These are phyloP conservation scores for Ryuthela nishihirai DNA, from an alignment of 2,888 invertebrate genomes.

Conservation along the genomic window DNA sequence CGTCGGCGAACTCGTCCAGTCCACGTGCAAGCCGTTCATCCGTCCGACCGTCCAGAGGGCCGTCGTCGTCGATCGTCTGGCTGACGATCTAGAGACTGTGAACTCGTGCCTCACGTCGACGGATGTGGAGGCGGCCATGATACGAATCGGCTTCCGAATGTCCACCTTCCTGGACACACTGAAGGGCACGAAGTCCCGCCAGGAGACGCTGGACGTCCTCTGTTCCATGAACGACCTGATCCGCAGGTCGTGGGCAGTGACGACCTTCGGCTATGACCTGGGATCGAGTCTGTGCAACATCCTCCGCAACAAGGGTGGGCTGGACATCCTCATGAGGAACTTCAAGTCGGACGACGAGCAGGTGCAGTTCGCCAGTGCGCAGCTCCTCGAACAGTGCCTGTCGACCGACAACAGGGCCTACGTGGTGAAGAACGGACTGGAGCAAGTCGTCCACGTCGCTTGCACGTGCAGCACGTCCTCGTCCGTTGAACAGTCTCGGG, in stretches of 20 bases:
- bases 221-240: constrained; percentile 62
- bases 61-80: neutral
- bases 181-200: constrained; percentile 54
- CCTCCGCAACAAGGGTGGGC: constrained; percentile 76
- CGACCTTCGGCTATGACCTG: constrained; percentile 86
- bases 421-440: constrained; percentile 85
- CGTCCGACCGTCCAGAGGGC: neutral
- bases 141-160: constrained; percentile 73
- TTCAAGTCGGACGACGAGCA: constrained; percentile 67
- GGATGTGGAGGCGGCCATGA: constrained; percentile 75
- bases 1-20: constrained; percentile 15
- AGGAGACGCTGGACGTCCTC: constrained; percentile 49
- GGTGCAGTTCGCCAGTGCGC: constrained; percentile 81
- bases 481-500: constrained; percentile 62
- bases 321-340: constrained; percentile 84
- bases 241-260: constrained; percentile 91
- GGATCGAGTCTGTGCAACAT: constrained; percentile 91
- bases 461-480: constrained; percentile 52
- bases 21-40: constrained; percentile 3
- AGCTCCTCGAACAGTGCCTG: constrained; percentile 85
- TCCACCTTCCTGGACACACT: constrained; percentile 68
- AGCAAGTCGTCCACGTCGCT: constrained; percentile 83
- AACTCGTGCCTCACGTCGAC: constrained; percentile 49
- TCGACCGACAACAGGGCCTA: constrained; percentile 90
- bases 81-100: constrained; percentile 32